Percentiles rank a stretch among this genome's conserved stretches.
Evolutionary conservation across 37 sponge, comb jelly and placozoan genomes (phyloP).

Genomic region (Tethya wilhelma): DNA sequence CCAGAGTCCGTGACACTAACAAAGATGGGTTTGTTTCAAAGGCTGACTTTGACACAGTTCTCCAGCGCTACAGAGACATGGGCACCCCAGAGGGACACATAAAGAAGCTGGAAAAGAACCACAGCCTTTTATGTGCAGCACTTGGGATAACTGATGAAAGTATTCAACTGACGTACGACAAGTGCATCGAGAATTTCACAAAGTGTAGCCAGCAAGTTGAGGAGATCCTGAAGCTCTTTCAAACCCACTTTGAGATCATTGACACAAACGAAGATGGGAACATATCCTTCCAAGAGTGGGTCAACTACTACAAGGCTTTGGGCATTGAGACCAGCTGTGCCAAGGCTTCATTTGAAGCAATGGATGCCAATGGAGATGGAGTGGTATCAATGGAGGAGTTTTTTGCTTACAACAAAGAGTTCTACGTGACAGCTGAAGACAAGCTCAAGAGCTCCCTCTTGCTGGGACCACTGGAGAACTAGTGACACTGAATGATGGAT

Average conservation of each 20-base stretch:
- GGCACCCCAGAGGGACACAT: not conserved
- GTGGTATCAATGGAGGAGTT: not conserved
- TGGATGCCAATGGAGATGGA: conserved; percentile 9
- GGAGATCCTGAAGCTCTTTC: not conserved
- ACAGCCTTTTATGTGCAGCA: not conserved
- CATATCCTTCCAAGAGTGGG: not conserved
- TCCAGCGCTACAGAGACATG: not conserved
- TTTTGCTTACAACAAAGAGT: not conserved
- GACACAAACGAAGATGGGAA: conserved; percentile 6
- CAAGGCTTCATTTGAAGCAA: conserved; percentile 6
- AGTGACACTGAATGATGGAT: no score
- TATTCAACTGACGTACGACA: not conserved
- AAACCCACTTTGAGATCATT: not conserved
- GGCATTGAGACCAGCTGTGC: not conserved
- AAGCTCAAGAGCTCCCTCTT: conserved; percentile 2
- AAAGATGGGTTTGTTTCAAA: not conserved
- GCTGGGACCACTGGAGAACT: conserved; percentile 10
- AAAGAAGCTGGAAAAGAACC: not conserved
- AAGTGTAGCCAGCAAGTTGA: not conserved
- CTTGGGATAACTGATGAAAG: not conserved
- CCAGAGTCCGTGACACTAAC: not conserved
- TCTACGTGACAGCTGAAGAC: not conserved
- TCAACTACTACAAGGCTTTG: not conserved
- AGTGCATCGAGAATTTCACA: not conserved
- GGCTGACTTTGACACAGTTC: not conserved